Conservation (phyloP, 2,113 vertebrate genomes). For the Isurus oxyrinchus region DNA sequence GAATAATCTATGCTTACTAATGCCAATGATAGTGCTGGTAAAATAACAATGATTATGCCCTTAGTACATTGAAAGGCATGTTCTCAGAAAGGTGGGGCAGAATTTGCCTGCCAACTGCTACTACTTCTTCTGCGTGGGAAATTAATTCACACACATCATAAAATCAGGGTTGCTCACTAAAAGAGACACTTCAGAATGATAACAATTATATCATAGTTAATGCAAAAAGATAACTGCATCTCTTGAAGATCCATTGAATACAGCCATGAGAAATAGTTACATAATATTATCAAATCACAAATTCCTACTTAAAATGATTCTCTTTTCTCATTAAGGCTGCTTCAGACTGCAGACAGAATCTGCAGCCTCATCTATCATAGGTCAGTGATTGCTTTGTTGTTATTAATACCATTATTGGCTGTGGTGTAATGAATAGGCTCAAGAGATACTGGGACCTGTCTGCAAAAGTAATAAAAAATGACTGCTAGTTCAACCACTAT, state of each 20-base stretch:
- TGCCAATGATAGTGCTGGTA: background rate
- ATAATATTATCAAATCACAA: background rate
- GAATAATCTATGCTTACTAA: background rate
- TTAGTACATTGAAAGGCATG: background rate
- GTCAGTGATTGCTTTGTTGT: conserved; percentile 35
- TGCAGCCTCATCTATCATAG: conserved; percentile 31
- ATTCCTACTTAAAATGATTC: background rate
- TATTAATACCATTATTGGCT: conserved; percentile 26
- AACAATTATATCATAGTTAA: background rate
- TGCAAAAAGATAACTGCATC: background rate
- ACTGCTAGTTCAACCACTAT: conserved; percentile 16
- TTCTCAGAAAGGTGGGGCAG: background rate
- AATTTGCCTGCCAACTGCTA: no score
- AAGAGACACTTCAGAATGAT: background rate
- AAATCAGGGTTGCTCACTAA: background rate
- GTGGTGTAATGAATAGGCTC: conserved; percentile 11
- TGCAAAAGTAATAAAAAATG: conserved; percentile 30
- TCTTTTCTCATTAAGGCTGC: conserved; percentile 34
- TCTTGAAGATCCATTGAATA: background rate
- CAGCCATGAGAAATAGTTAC: background rate
- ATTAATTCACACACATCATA: background rate
- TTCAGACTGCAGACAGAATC: conserved; percentile 9
- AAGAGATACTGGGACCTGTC: background rate
- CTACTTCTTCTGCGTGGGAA: background rate
- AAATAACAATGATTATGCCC: background rate